Base-by-base conservation (phyloP, 1,140 invertebrate genomes). In the Philaenus spumarius region DNA sequence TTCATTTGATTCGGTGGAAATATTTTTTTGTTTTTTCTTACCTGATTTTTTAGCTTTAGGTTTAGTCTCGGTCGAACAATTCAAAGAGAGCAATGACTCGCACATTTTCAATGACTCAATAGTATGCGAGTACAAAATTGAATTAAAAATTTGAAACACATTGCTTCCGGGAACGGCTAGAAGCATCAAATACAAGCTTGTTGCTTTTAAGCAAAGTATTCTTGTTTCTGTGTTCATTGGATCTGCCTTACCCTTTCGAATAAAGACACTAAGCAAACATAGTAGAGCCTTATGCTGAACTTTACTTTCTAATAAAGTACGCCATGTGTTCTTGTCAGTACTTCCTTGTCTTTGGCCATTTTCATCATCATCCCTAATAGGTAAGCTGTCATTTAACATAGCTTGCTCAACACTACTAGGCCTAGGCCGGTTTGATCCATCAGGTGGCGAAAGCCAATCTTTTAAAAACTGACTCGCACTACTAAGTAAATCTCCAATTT, bases 111-210 rank as follows among this genome's bases (percentile, higher is more conserved):
- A 66, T 3, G 73, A 73, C 51, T 80, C 74, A 1, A 82, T 64
- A 0, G 77, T 68, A 58, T 72, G 69, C 23, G 75, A 64, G 64
- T 77, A 83, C 7, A 83, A 63, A 37, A 77, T 76, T 2, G 78
- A 73, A 62, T 82, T 79, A 65, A 81, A 83, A 1, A 83, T 68
- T 37, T 77, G 68, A 65, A 79, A 82, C 2, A 78, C 77, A 45
- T 70, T 73, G 60, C 80, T 81, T 6, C 80, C 82, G 34, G 77
- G 74, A 22, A 81, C 65, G n/a, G 71, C 65, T 17, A 81, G 61
- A 1, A 79, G 61, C 5, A 71, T 66, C 24, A 79, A 71, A 63
- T 80, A 81, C 0, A 79, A 53, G 54, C 73, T 73, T 7, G 73
- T 70, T 1, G 77, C 75, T 23, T 68, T 61, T 1, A 79, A 63